Percentiles rank a stretch among this genome's conserved stretches.
Conservation (phyloP, 2,888 invertebrate genomes). For the Globia sparganii region DNA sequence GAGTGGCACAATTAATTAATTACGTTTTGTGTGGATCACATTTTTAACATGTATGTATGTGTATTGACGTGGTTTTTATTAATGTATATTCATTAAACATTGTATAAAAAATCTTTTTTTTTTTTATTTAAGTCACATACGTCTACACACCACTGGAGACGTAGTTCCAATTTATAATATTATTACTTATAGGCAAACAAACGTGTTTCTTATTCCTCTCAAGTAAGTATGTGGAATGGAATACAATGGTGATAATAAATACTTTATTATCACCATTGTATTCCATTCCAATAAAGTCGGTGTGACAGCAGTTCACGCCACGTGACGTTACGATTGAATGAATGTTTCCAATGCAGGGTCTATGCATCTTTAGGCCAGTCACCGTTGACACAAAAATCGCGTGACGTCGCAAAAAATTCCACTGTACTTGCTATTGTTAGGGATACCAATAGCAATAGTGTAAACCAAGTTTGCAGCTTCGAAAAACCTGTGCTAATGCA, state of each 20-base stretch:
- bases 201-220: not conserved
- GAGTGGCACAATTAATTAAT: constrained; percentile 77
- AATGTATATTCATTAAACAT: constrained; percentile 86
- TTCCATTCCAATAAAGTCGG: constrained; percentile 19
- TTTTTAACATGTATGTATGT: constrained; percentile 82
- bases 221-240: constrained; percentile 19
- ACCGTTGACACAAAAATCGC: not conserved
- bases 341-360: not conserved
- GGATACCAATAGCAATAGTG: not conserved
- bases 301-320: not conserved
- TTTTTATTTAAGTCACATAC: constrained; percentile 67
- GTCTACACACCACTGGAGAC: not conserved
- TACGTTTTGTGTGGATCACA: constrained; percentile 79
- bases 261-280: constrained; percentile 15
- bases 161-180: not conserved
- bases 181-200: not conserved
- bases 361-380: not conserved
- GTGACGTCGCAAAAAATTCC: not conserved
- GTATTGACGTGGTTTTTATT: constrained; percentile 88
- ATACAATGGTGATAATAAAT: no score
- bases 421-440: not conserved
- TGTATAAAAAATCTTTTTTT: constrained; percentile 68
- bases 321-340: constrained; percentile 11
- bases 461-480: not conserved
- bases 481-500: not conserved